Evolutionary conservation across 1,140 invertebrate genomes (phyloP), one percentile per base, ranked within the genome.

Genomic region (Drosophila obscura): DNA sequence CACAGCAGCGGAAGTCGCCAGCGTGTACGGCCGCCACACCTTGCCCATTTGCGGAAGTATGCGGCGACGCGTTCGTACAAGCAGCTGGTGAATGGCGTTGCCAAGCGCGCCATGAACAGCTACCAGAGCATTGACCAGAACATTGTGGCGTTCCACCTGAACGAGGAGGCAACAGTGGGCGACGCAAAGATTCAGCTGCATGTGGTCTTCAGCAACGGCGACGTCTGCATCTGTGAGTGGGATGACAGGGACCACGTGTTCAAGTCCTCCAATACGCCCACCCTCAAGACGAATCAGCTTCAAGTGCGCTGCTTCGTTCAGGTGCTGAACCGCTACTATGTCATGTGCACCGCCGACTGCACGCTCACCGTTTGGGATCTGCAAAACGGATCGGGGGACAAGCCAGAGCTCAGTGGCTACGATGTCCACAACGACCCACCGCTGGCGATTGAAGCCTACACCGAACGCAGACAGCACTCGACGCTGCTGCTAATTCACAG

Each of bases 211-310:
- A 58, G 15, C 16, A 62, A 85, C 16, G 82, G 82, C 2, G 78
- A 87, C 19, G 64, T 87, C 8, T 75, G 46, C 45, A 82, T 85
- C 11, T 62, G 59, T 5, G 44, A 87, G 28, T 85, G 82, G 82
- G 50, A 78, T 39, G 52, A 57, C 0, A 8, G 11, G 4, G 66
- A 82, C n/a, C 53, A 82, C n/a, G 31, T 22, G 11, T 85, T 85
- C 4, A 65, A 53, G 13, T 7, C 39, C 1, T 69, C 75, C 8
- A 39, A 53, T 9, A 76, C 50, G 6, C 74, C 77, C 0, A 28
- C 44, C 2, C 19, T 87, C 1, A 49, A 43, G 4, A 81, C 82
- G 2, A 15, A 43, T 9, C 65, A 75, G 26, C 0, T 11, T 5
- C n/a, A 46, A 13, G 51, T 87, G 0, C 52, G 48, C 4, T 61